phyloP scores from a whole-genome alignment of 2,797 vertebrate species.

The Parauchenoglanis ngamensis region DNA sequence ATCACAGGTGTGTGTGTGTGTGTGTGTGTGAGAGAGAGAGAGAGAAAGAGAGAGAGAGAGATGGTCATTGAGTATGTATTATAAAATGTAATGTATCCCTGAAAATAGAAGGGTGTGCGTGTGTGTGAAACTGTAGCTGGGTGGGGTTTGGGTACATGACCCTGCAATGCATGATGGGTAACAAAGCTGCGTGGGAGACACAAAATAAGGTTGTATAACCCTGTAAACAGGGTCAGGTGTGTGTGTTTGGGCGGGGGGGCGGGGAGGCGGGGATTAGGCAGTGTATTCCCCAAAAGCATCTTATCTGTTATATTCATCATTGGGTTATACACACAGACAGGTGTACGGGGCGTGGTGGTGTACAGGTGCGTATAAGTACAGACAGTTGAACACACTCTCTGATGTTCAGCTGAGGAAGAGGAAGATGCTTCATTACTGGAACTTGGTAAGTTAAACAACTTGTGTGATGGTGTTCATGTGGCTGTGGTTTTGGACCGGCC shows the following conservation, averaged over 20 bases:
- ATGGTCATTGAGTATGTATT: not conserved
- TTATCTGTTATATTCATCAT: conserved; percentile 14
- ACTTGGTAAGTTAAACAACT: conserved; percentile 29
- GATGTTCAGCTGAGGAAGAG: not conserved
- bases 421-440: conserved; percentile 35
- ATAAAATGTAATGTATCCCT: conserved; percentile 4
- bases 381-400: not conserved
- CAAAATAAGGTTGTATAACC: conserved; percentile 16
- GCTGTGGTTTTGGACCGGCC: not conserved
- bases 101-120: not conserved
- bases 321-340: not conserved
- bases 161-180: conserved; percentile 37
- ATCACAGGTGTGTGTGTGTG: not conserved
- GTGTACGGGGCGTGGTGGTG: not conserved
- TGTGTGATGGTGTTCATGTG: not conserved
- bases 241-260: not conserved
- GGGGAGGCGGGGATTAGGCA: conserved; percentile 6
- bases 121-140: conserved; percentile 24
- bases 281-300: conserved; percentile 26
- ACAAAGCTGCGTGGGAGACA: conserved; percentile 23
- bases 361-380: conserved; percentile 34
- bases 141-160: conserved; percentile 5
- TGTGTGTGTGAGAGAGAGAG: not conserved
- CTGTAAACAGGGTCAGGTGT: conserved; percentile 51
- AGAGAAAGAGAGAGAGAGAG: not conserved